These are phyloP conservation scores for Strigamia transsilvanica DNA, from an alignment of 2,888 invertebrate species.

Conservation along the genomic window DNA sequence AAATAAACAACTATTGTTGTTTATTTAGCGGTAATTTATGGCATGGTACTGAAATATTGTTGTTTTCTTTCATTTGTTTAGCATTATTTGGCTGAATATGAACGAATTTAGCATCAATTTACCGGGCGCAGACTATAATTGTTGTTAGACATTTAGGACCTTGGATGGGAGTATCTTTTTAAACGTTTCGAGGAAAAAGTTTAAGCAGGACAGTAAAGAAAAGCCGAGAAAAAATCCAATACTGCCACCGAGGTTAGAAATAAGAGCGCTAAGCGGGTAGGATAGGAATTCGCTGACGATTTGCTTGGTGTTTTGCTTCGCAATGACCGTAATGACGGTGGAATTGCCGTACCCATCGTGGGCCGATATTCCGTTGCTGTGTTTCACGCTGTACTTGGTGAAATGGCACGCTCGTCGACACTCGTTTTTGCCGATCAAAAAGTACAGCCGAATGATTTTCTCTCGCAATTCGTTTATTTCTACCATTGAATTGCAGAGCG, in stretches of 20 bases:
- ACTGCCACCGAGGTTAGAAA: background rate
- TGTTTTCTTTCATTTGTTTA: too few relatives aligned
- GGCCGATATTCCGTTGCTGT: background rate
- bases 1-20: too few relatives aligned
- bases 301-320: background rate
- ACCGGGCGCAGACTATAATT: too few relatives aligned
- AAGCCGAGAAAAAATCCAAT: background rate
- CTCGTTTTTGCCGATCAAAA: background rate
- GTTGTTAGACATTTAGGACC: background rate
- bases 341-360: background rate
- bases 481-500: background rate
- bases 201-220: background rate
- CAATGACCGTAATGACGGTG: background rate
- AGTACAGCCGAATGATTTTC: background rate
- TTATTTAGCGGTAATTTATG: too few relatives aligned
- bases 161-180: background rate
- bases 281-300: background rate
- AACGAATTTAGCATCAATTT: too few relatives aligned
- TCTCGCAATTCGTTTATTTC: background rate
- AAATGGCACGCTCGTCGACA: background rate
- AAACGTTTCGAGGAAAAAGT: background rate
- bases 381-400: background rate
- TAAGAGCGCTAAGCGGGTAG: background rate
- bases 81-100: too few relatives aligned
- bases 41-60: too few relatives aligned